Conservation (phyloP, 2,113 vertebrate species). For the Grus americana region DNA sequence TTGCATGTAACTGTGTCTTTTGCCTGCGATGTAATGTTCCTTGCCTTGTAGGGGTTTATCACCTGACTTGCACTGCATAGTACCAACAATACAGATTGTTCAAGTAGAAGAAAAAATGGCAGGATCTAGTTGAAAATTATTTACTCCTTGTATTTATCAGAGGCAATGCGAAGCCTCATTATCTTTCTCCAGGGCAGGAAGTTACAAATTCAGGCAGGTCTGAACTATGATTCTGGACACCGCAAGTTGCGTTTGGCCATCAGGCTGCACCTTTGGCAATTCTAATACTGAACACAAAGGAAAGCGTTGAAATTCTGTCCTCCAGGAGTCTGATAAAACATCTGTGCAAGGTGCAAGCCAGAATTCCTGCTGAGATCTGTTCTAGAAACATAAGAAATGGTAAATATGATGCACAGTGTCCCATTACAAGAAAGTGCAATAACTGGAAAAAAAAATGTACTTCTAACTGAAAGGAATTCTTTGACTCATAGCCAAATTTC, state of each 20-base stretch:
- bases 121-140: neutral
- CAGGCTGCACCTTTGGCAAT: slow-evolving; percentile 30
- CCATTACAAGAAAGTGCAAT: neutral
- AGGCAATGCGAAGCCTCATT: neutral
- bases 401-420: neutral
- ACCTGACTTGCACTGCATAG: neutral
- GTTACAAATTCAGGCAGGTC: neutral
- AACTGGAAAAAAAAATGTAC: neutral
- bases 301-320: slow-evolving; percentile 26
- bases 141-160: neutral
- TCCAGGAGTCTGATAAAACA: slow-evolving; percentile 45
- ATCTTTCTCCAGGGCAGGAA: neutral
- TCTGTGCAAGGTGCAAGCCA: slow-evolving; percentile 53
- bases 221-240: slow-evolving; percentile 14
- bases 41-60: neutral
- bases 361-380: slow-evolving; percentile 56
- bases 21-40: neutral
- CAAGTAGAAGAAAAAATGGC: neutral
- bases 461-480: neutral
- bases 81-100: neutral
- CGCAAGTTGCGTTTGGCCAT: slow-evolving; percentile 40
- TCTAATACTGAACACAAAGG: slow-evolving; percentile 3
- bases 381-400: slow-evolving; percentile 45
- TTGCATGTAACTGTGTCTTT: neutral
- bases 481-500: neutral